These are phyloP conservation scores for Clepsis dumicolana DNA, from an alignment of 2,888 invertebrate genomes.

Conservation along the genomic window DNA sequence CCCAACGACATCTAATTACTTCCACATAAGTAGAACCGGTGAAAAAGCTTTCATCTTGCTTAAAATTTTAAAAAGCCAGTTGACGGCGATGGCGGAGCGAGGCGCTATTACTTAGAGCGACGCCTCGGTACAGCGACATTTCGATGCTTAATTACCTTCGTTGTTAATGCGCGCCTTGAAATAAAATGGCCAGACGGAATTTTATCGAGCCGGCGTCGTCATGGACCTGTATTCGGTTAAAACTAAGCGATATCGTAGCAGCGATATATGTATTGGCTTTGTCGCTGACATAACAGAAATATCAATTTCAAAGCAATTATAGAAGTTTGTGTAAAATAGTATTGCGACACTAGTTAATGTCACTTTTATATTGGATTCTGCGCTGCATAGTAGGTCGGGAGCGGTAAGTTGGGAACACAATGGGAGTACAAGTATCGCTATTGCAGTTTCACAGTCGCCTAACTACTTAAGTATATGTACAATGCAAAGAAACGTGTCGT, in stretches of 20 bases:
- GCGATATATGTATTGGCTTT: neutral
- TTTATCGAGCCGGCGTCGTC: slow-evolving; percentile 61
- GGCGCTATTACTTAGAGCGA: slow-evolving; percentile 71
- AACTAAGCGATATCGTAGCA: neutral
- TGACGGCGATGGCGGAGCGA: slow-evolving; percentile 48
- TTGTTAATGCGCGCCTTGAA: slow-evolving; percentile 71
- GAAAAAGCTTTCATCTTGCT: slow-evolving; percentile 20
- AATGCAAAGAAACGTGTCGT: too few relatives aligned
- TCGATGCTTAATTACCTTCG: slow-evolving; percentile 78
- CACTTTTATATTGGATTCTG: too few relatives aligned
- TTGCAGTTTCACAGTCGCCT: too few relatives aligned
- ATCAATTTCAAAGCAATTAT: too few relatives aligned
- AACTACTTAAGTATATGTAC: too few relatives aligned
- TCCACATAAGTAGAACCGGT: neutral
- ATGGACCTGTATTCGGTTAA: slow-evolving; percentile 44
- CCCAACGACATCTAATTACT: slow-evolving; percentile 18
- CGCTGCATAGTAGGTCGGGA: too few relatives aligned
- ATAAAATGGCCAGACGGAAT: slow-evolving; percentile 71
- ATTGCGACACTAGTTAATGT: too few relatives aligned
- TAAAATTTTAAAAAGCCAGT: slow-evolving; percentile 43
- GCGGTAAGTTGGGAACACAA: too few relatives aligned
- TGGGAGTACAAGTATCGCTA: too few relatives aligned
- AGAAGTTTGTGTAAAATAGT: too few relatives aligned
- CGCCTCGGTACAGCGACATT: slow-evolving; percentile 71
- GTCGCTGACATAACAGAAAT: too few relatives aligned